Evolutionary conservation across 2,113 vertebrate genomes (phyloP), one percentile per base, ranked within the genome.

Genomic region (Corythaeola cristata): DNA sequence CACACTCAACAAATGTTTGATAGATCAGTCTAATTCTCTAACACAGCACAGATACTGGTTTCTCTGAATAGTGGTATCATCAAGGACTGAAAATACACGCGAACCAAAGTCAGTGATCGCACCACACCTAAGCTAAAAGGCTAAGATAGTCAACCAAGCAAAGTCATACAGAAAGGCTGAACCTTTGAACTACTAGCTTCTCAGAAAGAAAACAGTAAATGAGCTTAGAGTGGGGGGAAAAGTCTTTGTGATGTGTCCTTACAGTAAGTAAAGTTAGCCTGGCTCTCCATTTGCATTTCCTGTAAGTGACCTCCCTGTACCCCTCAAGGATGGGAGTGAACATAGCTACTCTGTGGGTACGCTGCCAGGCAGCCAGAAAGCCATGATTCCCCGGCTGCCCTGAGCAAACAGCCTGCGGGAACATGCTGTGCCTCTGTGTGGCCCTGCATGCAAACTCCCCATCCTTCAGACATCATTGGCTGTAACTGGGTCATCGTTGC

Each of bases 141-240:
- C 9, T 19, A n/a, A 72, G 22, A 17, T 49, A 45, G 0, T 2
- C 2, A 5, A 52, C 19, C 2, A 47, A 59, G 5, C 5, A 32
- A 83, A 79, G 11, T 35, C 22, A 37, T 28, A n/a, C 4, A 41
- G 77, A 64, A 89, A 71, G 16, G 15, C 3, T 62, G 21, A 89
- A 41, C 8, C 2, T 44, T 35, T 71, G 33, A 59, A 63, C 24
- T 50, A 58, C 9, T 9, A 49, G 2, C 0, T 78, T 77, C 19
- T 67, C 41, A 26, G 50, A 74, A 73, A 62, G 30, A 60, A 89
- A 87, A 45, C 7, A 21, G 21, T 2, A 62, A 58, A 50, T 41
- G 8, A 62, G 1, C 24, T 71, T 23, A n/a, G 21, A 76, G 4
- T 15, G 10, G 2, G 4, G 12, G 22, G 12, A 18, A 15, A 49